These are phyloP conservation scores for Malthinus flaveolus DNA, from an alignment of 2,888 invertebrate species.

Conservation along the genomic window DNA sequence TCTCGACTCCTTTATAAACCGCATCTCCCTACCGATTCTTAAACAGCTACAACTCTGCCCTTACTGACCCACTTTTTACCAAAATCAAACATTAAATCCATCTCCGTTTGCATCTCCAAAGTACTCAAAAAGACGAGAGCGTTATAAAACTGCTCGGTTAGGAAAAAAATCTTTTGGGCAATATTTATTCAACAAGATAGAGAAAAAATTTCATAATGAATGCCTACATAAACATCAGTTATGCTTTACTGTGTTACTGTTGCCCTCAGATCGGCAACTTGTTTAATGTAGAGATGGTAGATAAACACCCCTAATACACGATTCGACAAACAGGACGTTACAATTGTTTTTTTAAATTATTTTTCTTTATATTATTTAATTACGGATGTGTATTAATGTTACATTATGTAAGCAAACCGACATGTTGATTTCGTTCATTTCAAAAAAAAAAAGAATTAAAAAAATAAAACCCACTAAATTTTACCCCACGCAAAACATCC, in stretches of 20 bases:
- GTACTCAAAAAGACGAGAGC: neutral
- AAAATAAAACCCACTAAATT: too few species aligned
- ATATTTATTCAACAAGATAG: constrained; percentile 4
- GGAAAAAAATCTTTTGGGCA: constrained; percentile 3
- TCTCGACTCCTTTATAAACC: neutral
- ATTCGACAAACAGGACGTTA: constrained; percentile 3
- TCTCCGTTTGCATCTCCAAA: neutral
- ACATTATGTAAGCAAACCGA: too few species aligned
- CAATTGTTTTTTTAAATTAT: constrained; percentile 3
- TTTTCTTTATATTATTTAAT: constrained; percentile 1
- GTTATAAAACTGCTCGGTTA: neutral
- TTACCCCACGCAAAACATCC: too few species aligned
- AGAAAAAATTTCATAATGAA: constrained; percentile 6
- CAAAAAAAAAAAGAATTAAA: too few species aligned
- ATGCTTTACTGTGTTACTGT: constrained; percentile 1
- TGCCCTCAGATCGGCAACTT: constrained; percentile 6
- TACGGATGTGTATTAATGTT: neutral
- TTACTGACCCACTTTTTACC: constrained; percentile 5
- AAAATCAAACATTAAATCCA: constrained; percentile 3
- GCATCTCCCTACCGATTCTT: neutral
- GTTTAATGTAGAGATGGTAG: constrained; percentile 5
- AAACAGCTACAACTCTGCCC: constrained; percentile 4
- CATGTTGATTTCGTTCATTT: too few species aligned
- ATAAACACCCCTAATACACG: constrained; percentile 4
- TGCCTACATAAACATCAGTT: constrained; percentile 7